Conservation (phyloP, 2,113 vertebrate genomes). For the Sus scrofa region T2T-Sscrofa CM000817.6:97736001-97736500, state of each 20-base stretch:
- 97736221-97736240: background rate
- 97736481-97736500: background rate
- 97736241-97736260: background rate
- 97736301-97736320: background rate
- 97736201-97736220: background rate
- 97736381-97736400: slow-evolving; percentile 43
- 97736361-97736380: background rate
- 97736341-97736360: background rate
- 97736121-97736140: background rate
- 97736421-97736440: background rate
- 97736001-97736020: too few relatives aligned
- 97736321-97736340: background rate
- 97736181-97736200: background rate
- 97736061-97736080: too few relatives aligned
- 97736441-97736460: background rate
- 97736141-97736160: background rate
- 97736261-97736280: background rate
- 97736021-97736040: too few relatives aligned
- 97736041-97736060: too few relatives aligned
- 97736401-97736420: slow-evolving; percentile 46
- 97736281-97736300: background rate
- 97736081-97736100: too few relatives aligned
- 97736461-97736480: background rate
- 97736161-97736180: background rate
- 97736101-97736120: background rate